Percentiles rank a stretch among this genome's conserved stretches.
phyloP scores from a whole-genome alignment of 2,113 vertebrate species.

The Leucoraja erinaceus region DNA sequence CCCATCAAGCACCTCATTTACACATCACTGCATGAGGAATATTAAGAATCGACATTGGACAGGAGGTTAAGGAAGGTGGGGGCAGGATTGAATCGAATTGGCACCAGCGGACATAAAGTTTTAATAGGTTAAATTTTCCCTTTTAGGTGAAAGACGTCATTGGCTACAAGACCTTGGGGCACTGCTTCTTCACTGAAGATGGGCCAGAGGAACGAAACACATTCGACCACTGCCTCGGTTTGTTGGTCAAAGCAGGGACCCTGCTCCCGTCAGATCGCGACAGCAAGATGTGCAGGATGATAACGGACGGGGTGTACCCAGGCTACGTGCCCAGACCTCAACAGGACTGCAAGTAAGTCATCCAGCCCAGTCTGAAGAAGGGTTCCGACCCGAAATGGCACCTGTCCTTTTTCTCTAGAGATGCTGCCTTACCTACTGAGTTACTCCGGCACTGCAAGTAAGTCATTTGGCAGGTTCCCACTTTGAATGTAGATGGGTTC shows the following conservation, averaged over 20 bases:
- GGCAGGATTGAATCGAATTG: not conserved
- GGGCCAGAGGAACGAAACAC: constrained; percentile 93
- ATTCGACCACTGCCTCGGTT: constrained; percentile 86
- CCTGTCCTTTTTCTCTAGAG: not conserved
- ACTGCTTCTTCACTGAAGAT: constrained; percentile 94
- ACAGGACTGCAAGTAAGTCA: constrained; percentile 83
- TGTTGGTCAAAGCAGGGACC: constrained; percentile 78
- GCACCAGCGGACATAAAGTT: not conserved
- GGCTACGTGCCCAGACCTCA: constrained; percentile 89
- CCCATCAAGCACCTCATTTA: too few species aligned
- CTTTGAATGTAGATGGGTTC: too few species aligned
- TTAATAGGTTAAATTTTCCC: not conserved
- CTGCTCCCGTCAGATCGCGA: constrained; percentile 88
- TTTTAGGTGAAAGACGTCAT: constrained; percentile 82
- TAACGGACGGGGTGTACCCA: constrained; percentile 76
- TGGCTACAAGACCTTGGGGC: constrained; percentile 81
- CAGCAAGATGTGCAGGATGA: constrained; percentile 83
- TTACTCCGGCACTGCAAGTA: too few species aligned
- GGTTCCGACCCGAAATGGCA: too few species aligned
- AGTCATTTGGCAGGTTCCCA: too few species aligned
- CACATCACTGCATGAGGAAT: not conserved
- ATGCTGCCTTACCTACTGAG: too few species aligned
- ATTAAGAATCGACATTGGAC: too few species aligned
- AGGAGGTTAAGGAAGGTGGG: not conserved
- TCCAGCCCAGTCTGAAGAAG: not conserved